These are phyloP conservation scores for Pachypsylla venusta DNA, from an alignment of 1,140 invertebrate species.

Conservation along the genomic window DNA sequence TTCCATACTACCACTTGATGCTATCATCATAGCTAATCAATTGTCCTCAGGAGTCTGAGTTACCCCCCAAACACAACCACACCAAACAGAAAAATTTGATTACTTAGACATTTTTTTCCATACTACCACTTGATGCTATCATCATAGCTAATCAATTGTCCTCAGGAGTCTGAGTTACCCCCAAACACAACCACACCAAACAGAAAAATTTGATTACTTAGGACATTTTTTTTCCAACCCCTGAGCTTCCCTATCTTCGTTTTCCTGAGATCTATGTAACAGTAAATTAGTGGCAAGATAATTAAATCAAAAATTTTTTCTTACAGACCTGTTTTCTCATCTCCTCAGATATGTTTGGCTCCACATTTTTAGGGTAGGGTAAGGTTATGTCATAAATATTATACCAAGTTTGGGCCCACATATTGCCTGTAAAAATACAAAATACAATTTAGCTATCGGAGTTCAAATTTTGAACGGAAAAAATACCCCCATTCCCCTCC, in stretches of 20 bases:
- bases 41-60: too few relatives aligned
- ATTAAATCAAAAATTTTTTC: not conserved
- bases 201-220: not conserved
- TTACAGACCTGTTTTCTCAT: conserved; percentile 47
- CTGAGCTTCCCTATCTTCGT: not conserved
- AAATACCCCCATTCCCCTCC: too few relatives aligned
- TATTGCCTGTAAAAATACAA: conserved; percentile 53
- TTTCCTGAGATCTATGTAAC: too few relatives aligned
- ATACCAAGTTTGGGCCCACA: conserved; percentile 82
- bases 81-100: too few relatives aligned
- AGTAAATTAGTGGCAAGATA: not conserved
- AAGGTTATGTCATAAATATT: conserved; percentile 56
- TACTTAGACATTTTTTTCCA: too few relatives aligned
- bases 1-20: too few relatives aligned
- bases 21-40: too few relatives aligned
- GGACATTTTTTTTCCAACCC: not conserved
- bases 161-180: not conserved
- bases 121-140: too few relatives aligned
- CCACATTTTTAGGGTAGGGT: conserved; percentile 56
- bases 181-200: not conserved
- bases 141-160: too few relatives aligned
- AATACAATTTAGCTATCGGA: too few relatives aligned
- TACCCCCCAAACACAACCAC: too few relatives aligned
- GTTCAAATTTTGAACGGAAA: too few relatives aligned
- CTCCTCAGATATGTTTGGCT: conserved; percentile 50